These are phyloP conservation scores for Thymelicus acteon DNA, from an alignment of 2,888 invertebrate species.

Conservation along the genomic window DNA sequence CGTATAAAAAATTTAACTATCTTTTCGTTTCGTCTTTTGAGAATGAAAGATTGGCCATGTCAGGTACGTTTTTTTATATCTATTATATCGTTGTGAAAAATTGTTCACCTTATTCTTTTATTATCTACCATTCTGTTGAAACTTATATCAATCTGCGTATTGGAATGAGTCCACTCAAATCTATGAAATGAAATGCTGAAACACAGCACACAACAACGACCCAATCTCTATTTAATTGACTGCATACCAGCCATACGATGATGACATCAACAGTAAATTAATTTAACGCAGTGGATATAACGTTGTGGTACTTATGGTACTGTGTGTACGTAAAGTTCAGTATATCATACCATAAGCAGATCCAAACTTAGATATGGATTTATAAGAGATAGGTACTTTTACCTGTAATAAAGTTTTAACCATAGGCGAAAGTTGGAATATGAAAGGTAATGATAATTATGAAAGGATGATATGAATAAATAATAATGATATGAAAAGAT, in stretches of 20 bases:
- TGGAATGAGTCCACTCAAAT: slow-evolving; percentile 8
- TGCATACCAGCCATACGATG: slow-evolving; percentile 20
- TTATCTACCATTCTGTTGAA: background rate
- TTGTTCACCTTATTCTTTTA: background rate
- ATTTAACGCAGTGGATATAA: slow-evolving; percentile 30
- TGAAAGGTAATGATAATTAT: too few relatives aligned
- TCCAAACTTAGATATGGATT: too few relatives aligned
- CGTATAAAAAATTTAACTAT: slow-evolving; percentile 61
- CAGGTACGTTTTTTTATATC: slow-evolving; percentile 14
- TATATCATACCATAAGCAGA: too few relatives aligned
- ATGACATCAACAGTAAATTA: slow-evolving; percentile 39
- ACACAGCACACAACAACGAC: slow-evolving; percentile 17
- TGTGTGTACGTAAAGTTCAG: too few relatives aligned
- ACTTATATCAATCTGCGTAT: slow-evolving; percentile 2
- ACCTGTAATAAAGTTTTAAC: too few relatives aligned
- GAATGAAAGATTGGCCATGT: slow-evolving; percentile 54
- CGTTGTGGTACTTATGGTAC: background rate
- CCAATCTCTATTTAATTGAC: slow-evolving; percentile 26
- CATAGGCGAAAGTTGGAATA: too few relatives aligned
- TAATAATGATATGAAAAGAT: too few relatives aligned
- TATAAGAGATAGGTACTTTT: too few relatives aligned
- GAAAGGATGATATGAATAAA: too few relatives aligned
- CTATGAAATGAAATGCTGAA: slow-evolving; percentile 7
- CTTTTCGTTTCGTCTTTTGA: slow-evolving; percentile 60
- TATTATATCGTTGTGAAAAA: background rate